A percentile compares a stretch with the other conserved stretches of the same genome.
Evolutionary conservation across 2,113 vertebrate species (phyloP).

Genomic region (Willisornis vidua): DNA sequence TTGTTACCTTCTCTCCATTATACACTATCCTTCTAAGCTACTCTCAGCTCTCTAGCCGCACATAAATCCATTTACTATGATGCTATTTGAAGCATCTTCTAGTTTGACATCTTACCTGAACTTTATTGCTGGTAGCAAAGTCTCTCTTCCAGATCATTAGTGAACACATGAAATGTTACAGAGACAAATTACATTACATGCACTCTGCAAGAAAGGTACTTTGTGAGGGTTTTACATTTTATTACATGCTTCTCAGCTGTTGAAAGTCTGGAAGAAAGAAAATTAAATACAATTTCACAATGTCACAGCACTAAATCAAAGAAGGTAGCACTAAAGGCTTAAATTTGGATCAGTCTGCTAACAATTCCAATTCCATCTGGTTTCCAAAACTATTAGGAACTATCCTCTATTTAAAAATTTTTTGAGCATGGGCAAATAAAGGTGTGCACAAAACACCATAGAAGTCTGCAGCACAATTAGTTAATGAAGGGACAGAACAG

Average conservation of each 20-base stretch:
- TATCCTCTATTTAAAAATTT: neutral
- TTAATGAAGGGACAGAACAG: neutral
- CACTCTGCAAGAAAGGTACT: neutral
- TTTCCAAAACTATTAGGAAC: neutral
- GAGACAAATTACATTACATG: neutral
- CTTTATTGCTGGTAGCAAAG: constrained; percentile 12
- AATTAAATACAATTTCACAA: neutral
- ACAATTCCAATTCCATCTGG: neutral
- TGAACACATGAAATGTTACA: constrained; percentile 2
- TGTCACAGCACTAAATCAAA: neutral
- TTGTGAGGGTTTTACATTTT: constrained; percentile 7
- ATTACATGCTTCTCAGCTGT: neutral
- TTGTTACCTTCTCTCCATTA: neutral
- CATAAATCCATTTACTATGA: neutral
- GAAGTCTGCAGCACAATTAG: neutral
- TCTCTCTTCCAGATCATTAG: neutral
- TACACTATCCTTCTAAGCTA: neutral
- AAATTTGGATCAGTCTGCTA: neutral
- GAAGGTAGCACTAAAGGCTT: neutral
- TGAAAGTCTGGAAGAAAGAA: neutral
- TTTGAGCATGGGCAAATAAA: neutral
- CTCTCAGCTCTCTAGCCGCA: neutral
- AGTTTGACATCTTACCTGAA: neutral
- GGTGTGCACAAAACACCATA: neutral
- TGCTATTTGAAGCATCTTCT: neutral